A percentile compares a stretch with the other conserved stretches of the same genome.
Conservation (phyloP, 2,888 invertebrate genomes). For the Meloe dianella region DNA sequence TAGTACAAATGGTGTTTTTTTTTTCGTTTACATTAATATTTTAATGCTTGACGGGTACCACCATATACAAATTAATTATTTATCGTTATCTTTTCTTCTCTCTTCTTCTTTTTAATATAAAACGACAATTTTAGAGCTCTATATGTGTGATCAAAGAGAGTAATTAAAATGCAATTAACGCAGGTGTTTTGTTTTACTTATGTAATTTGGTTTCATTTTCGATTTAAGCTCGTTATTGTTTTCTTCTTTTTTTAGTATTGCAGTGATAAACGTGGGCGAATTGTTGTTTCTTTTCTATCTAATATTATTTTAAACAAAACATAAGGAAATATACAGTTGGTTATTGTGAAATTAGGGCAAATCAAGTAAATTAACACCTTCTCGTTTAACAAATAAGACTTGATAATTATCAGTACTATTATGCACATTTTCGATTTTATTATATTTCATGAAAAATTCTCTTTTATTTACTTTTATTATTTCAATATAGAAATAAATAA, state of each 20-base stretch:
- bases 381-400: background rate
- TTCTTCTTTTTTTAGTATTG: background rate
- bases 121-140: no score
- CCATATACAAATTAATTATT: slow-evolving; percentile 24
- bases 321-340: background rate
- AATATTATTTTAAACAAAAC: background rate
- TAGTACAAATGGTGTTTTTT: no score
- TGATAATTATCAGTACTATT: no score
- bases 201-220: no score
- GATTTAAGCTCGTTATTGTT: background rate
- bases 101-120: background rate
- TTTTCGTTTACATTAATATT: background rate
- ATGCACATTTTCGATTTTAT: no score
- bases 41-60: slow-evolving; percentile 24
- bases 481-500: no score
- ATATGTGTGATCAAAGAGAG: background rate
- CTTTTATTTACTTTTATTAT: no score
- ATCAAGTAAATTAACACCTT: slow-evolving; percentile 4
- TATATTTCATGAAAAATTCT: background rate
- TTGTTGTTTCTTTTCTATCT: background rate
- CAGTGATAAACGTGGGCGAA: background rate
- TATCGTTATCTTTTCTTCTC: slow-evolving; percentile 23
- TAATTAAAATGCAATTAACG: slow-evolving; percentile 3
- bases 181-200: slow-evolving; percentile 4
- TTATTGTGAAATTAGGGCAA: slow-evolving; percentile 2